Conservation (phyloP, 2,113 vertebrate genomes). For the Lepus europaeus region DNA sequence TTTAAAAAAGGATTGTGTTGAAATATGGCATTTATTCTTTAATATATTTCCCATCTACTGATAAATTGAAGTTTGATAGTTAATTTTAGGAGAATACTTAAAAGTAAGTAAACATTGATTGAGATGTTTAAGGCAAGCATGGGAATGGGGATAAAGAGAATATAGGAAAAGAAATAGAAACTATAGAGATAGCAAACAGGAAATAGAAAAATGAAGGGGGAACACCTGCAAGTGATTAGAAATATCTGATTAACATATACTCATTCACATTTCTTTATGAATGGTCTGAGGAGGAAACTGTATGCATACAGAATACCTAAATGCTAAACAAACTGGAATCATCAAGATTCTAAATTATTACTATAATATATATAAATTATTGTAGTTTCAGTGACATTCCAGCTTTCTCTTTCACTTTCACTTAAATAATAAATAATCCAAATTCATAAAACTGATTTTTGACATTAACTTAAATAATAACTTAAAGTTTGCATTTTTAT, state of each 20-base stretch:
- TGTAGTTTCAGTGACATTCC: neutral
- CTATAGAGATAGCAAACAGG: neutral
- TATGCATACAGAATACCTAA: neutral
- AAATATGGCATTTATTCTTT: neutral
- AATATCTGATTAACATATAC: neutral
- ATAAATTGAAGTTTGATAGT: neutral
- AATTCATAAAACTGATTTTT: neutral
- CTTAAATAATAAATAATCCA: conserved; percentile 15
- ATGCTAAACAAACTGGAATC: neutral
- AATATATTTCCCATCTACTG: neutral
- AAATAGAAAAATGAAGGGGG: neutral
- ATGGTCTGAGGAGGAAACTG: neutral
- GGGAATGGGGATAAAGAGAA: neutral
- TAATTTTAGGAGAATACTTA: neutral
- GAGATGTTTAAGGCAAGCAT: neutral
- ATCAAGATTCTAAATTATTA: neutral
- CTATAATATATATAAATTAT: neutral
- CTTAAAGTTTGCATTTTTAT: neutral
- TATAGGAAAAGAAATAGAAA: neutral
- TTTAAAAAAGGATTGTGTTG: neutral
- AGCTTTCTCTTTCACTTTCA: neutral
- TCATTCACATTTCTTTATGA: neutral
- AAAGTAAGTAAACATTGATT: neutral
- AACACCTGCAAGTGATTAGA: neutral
- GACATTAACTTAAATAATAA: neutral